Base-by-base conservation (phyloP, 2,888 invertebrate species). In the Scrobipalpa costella region DNA sequence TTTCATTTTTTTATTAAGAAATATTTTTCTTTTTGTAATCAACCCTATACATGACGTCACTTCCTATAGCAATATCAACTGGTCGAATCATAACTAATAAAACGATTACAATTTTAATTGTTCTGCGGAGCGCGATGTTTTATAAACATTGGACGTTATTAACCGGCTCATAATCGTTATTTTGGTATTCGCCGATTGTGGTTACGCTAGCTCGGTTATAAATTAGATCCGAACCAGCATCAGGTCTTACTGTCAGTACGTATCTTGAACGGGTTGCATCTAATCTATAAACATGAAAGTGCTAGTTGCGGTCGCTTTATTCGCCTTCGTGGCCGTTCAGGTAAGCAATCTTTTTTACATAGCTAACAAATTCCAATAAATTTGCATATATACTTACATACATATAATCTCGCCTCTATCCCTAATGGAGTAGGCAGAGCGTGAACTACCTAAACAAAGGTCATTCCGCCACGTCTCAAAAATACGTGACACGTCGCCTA, bases 251-350 rank as follows among this genome's bases (percentile, higher is more conserved):
- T 80, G 74, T 68, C 72, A 66, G 71, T 67, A 64, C 60, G 64
- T 63, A 67, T 61, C 57, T 68, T 61, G 60, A 60, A 57, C 17
- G 62, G 57, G 63, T 64, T 66, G 64, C 60, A 33, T 15, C 34
- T 34, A 49, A 8, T n/a, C 52, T 34, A 62, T 60, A 68, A 84
- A 73, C 61, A 88, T 88, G 88, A 88, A 86, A 80, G 69, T 80
- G 57, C 66, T 87, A 44, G 69, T 83, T 47, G 69, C 77, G 33
- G 68, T 87, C 34, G 84, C 83, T 59, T 66, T 88, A 59, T 80
- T 86, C 71, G 86, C 86, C 59, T 81, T 85, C 62, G 77, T 86
- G 70, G 86, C 87, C 66, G 70, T 88, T 34, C 86, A 89, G 88
- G 89, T 89, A 78, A 52, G 34, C 27, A 27, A 27, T 27, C 2